Base-by-base conservation (phyloP, 2,113 vertebrate species). In the Oryzias curvinotus region DNA sequence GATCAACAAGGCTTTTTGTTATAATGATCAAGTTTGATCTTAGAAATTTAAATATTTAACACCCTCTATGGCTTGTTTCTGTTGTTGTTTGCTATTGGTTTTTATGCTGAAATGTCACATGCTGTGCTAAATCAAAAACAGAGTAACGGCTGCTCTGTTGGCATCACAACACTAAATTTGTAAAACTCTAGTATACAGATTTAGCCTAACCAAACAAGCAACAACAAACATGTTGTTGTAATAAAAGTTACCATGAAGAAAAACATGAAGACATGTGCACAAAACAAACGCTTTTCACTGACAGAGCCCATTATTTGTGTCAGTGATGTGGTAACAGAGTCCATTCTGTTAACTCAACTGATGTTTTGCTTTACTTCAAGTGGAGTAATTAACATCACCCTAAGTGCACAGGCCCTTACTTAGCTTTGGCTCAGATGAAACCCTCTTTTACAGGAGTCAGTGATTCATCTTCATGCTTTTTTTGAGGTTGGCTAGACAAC, bases 381-480 rank as follows among this genome's bases (percentile, higher is more conserved):
- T 72, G 75, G 64, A 48, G 68, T 77, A 81, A 86, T 90, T 89
- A 87, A 74, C 83, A 70, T 61, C 66, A 46, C 81, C 58, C 77
- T 85, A 71, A 78, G 80, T 85, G 85, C 84, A 65, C 2, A 62
- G 62, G 73, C 59, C 52, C 79, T 83, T 82, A 84, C 77, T 68
- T 79, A 78, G 70, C 64, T 53, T 65, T 73, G 70, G 62, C 62
- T 82, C 83, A 85, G 75, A 85, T 81, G 72, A 79, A 71, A 65
- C 52, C 76, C 68, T 68, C 72, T 83, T 86, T 84, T 73, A 84
- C 75, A 67, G 73, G 75, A 89, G 73, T 85, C 79, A 80, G 59
- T 80, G 82, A 76, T 77, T 83, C 81, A 81, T 86, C 71, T 64
- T 16, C 8, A 2, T 71, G 71, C 70, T 36, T 73, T 83, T 55